These are phyloP conservation scores for Chaunax sp. DNA, from an alignment of 2,797 vertebrate genomes.

Conservation along the genomic window DNA sequence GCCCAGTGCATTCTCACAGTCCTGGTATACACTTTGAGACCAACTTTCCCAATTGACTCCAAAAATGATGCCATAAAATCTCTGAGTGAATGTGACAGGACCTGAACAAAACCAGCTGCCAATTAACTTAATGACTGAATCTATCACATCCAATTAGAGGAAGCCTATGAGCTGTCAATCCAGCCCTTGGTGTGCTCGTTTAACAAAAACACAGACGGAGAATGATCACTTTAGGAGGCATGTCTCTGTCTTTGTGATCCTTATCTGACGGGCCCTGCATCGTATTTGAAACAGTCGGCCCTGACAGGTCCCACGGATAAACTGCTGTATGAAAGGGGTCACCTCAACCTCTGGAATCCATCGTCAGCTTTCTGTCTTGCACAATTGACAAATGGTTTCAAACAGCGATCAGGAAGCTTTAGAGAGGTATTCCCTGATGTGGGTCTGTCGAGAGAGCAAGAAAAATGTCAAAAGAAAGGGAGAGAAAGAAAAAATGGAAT, in stretches of 20 bases:
- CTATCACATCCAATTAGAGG: conserved; percentile 80
- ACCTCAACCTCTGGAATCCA: conserved; percentile 77
- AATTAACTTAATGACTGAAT: conserved; percentile 81
- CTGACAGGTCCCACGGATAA: conserved; percentile 78
- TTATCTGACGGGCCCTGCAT: conserved; percentile 76
- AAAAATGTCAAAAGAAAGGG: conserved; percentile 22
- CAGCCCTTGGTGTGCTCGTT: conserved; percentile 51
- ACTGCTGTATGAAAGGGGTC: conserved; percentile 73
- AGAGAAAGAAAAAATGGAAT: conserved; percentile 18
- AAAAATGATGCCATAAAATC: conserved; percentile 68
- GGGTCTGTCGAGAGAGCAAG: conserved; percentile 17
- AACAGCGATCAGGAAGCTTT: conserved; percentile 58
- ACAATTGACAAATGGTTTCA: conserved; percentile 77
- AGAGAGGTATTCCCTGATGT: conserved; percentile 59
- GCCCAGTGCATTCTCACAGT: conserved; percentile 33
- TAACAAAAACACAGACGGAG: conserved; percentile 71
- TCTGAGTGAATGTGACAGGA: conserved; percentile 70
- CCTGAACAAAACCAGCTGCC: conserved; percentile 78
- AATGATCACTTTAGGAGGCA: conserved; percentile 70
- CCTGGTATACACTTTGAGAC: conserved; percentile 33
- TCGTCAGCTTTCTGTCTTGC: conserved; percentile 74
- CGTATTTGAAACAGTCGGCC: conserved; percentile 66
- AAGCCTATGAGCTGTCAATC: conserved; percentile 68
- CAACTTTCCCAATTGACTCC: conserved; percentile 51
- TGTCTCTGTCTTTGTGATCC: conserved; percentile 76